Percentiles rank a stretch among this genome's conserved stretches.
Conservation (phyloP, 2,888 invertebrate genomes). For the Thymelicus lineola region DNA sequence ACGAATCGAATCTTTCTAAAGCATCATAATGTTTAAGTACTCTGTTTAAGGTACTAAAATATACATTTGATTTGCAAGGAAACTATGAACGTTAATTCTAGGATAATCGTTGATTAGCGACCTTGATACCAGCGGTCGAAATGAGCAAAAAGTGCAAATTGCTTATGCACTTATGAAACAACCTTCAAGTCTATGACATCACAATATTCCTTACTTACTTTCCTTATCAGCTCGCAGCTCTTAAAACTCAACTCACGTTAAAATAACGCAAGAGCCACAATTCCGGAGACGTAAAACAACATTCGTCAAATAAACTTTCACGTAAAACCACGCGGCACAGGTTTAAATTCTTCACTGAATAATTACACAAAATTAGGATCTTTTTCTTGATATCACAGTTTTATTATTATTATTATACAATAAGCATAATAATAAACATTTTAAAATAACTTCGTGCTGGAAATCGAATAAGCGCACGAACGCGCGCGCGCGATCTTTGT, state of each 20-base stretch:
- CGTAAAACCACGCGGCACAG: not conserved
- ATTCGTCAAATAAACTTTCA: constrained; percentile 21
- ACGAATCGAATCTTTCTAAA: not conserved
- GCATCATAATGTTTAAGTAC: not conserved
- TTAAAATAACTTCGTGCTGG: not conserved
- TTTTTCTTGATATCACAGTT: too few relatives aligned
- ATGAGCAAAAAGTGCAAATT: not conserved
- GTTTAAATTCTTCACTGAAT: not conserved
- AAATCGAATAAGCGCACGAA: not conserved
- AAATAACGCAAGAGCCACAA: not conserved
- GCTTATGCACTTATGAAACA: not conserved
- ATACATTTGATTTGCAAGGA: not conserved
- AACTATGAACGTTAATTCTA: not conserved
- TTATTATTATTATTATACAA: not conserved
- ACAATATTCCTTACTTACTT: constrained; percentile 1
- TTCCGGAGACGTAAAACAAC: not conserved
- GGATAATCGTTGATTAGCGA: not conserved
- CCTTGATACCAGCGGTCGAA: not conserved
- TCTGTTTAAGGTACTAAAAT: not conserved
- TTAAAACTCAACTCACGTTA: not conserved
- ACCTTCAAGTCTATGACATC: not conserved
- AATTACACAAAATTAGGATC: too few relatives aligned
- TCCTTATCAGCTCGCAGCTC: constrained; percentile 1
- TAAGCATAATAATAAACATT: not conserved
- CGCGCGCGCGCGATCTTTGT: constrained; percentile 27